Percentiles rank a stretch among this genome's conserved stretches.
Evolutionary conservation across 1,140 invertebrate species (phyloP).

Genomic region (Gonatopus flavifemur): DNA sequence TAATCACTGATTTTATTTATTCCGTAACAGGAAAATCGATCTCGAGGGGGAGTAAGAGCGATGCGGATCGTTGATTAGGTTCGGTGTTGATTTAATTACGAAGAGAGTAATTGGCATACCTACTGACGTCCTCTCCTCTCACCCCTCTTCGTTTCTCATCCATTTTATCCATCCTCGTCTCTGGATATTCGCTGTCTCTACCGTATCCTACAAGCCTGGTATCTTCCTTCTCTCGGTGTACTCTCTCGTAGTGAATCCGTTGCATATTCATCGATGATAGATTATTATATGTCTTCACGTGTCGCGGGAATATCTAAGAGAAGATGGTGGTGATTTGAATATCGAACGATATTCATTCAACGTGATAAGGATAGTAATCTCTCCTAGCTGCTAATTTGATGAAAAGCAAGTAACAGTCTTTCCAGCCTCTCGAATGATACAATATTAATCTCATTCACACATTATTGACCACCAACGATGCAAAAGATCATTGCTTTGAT

Average conservation of each 20-base stretch:
- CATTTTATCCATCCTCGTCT: constrained; percentile 20
- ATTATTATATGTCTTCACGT: constrained; percentile 38
- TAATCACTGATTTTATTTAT: constrained; percentile 42
- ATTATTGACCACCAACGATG: too few relatives aligned
- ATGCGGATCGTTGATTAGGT: constrained; percentile 43
- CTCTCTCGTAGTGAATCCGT: constrained; percentile 26
- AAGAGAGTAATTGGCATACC: constrained; percentile 47
- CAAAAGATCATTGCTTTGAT: too few relatives aligned
- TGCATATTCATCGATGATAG: constrained; percentile 48
- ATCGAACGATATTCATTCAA: not conserved
- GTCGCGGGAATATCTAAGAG: constrained; percentile 12
- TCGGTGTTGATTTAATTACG: constrained; percentile 52
- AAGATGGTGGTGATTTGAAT: not conserved
- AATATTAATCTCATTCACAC: too few relatives aligned
- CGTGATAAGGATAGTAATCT: too few relatives aligned
- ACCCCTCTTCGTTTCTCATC: constrained; percentile 19
- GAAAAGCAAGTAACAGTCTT: too few relatives aligned
- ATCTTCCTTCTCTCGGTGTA: constrained; percentile 14
- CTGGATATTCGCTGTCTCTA: constrained; percentile 27
- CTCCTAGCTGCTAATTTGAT: too few relatives aligned
- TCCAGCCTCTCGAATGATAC: too few relatives aligned
- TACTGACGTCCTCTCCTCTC: constrained; percentile 29
- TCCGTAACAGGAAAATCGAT: constrained; percentile 10
- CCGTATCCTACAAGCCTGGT: constrained; percentile 18
- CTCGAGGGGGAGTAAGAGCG: constrained; percentile 4